Evolutionary conservation across 2,113 vertebrate species (phyloP).

Genomic region (Crotalus helleri): DNA sequence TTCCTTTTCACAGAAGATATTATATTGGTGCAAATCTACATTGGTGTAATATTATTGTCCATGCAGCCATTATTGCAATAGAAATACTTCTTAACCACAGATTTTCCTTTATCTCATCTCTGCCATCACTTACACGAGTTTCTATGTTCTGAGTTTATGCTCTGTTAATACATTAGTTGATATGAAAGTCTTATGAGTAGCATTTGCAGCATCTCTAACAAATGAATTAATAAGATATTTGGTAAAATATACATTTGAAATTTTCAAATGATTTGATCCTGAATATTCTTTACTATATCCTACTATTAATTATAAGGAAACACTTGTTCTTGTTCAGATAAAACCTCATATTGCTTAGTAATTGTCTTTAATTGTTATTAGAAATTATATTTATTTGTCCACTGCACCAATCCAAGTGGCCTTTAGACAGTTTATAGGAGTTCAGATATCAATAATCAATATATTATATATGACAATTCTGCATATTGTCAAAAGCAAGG

Average conservation of each 20-base stretch:
- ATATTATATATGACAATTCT: neutral
- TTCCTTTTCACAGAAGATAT: neutral
- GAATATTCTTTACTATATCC: neutral
- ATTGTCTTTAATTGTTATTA: neutral
- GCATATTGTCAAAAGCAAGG: too few species aligned
- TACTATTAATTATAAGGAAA: neutral
- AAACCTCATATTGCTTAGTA: neutral
- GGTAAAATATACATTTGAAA: neutral
- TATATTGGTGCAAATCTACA: neutral
- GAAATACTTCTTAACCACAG: neutral
- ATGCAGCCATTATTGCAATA: neutral
- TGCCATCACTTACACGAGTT: neutral
- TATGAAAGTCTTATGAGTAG: neutral
- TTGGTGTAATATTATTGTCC: neutral
- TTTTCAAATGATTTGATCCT: neutral
- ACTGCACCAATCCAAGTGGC: neutral
- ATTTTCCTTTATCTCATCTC: neutral
- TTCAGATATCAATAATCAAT: neutral
- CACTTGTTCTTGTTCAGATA: neutral
- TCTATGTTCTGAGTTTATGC: neutral
- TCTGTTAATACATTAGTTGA: neutral
- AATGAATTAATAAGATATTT: neutral
- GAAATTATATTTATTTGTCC: neutral
- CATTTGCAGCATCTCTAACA: neutral
- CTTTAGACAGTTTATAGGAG: neutral